Conservation (phyloP, 2,797 vertebrate genomes). For the Hephaestus fuliginosus region DNA sequence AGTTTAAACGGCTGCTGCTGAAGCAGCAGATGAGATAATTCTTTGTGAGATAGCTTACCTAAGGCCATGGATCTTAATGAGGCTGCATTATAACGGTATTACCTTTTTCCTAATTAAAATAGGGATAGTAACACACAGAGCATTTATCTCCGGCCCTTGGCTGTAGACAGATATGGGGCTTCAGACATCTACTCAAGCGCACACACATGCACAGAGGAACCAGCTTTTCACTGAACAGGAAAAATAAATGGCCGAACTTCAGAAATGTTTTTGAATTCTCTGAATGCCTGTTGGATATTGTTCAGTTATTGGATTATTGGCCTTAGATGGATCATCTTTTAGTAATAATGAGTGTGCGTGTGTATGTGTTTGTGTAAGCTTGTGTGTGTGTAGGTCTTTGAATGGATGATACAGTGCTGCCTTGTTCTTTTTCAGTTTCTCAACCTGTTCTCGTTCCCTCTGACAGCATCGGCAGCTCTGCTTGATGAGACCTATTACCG, state of each 20-base stretch:
- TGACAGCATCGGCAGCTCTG: slow-evolving; percentile 38
- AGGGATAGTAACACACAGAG: slow-evolving; percentile 56
- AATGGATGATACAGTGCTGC: slow-evolving; percentile 28
- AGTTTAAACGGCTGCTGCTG: slow-evolving; percentile 39
- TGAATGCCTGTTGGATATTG: slow-evolving; percentile 38
- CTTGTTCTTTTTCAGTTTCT: slow-evolving; percentile 32
- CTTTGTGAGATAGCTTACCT: slow-evolving; percentile 59
- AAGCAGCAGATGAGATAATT: slow-evolving; percentile 55
- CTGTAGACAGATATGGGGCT: slow-evolving; percentile 41
- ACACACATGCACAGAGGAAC: slow-evolving; percentile 23
- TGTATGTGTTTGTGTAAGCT: not conserved
- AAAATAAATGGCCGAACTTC: slow-evolving; percentile 50
- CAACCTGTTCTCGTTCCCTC: slow-evolving; percentile 30
- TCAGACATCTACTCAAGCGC: slow-evolving; percentile 14
- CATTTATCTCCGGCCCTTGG: slow-evolving; percentile 65
- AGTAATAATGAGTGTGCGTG: slow-evolving; percentile 4
- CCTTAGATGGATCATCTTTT: slow-evolving; percentile 33
- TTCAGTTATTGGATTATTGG: slow-evolving; percentile 34
- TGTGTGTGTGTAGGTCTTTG: slow-evolving; percentile 17
- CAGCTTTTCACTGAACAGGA: slow-evolving; percentile 42
- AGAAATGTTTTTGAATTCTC: slow-evolving; percentile 49
- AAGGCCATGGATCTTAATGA: slow-evolving; percentile 67
- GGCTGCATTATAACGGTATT: slow-evolving; percentile 60
- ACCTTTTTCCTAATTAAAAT: slow-evolving; percentile 73
- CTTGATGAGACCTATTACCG: slow-evolving; percentile 48